phyloP scores from a whole-genome alignment of 2,797 vertebrate species.

The Arrhamphus sclerolepis region DNA sequence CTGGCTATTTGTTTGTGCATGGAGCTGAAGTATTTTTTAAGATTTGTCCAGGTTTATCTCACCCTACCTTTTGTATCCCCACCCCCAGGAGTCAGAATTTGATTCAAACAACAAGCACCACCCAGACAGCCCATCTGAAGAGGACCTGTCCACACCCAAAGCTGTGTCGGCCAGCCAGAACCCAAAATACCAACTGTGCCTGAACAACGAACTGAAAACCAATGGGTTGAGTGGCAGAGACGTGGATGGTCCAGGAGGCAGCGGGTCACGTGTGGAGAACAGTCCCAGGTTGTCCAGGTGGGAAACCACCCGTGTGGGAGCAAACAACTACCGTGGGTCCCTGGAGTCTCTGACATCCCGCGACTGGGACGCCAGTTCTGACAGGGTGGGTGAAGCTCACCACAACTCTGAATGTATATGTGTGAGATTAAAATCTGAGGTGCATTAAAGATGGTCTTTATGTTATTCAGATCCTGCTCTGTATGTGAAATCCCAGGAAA shows the following conservation, averaged over 20 bases:
- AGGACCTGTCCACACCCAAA: conserved; percentile 50
- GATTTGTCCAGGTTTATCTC: too few species aligned
- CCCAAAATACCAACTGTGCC: conserved; percentile 75
- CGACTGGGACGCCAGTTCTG: conserved; percentile 73
- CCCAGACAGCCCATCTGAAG: conserved; percentile 64
- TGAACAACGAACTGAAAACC: conserved; percentile 62
- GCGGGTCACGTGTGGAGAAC: conserved; percentile 52
- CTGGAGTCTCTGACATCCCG: conserved; percentile 74
- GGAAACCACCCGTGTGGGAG: conserved; percentile 59
- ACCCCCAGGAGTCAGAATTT: conserved; percentile 68
- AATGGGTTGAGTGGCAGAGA: conserved; percentile 67
- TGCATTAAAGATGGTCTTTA: conserved; percentile 6
- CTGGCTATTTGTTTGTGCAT: too few species aligned
- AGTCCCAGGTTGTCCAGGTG: conserved; percentile 54
- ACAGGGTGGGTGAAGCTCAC: conserved; percentile 58
- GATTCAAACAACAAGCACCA: conserved; percentile 68
- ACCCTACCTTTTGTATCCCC: background rate
- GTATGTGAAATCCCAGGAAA: background rate
- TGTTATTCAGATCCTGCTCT: conserved; percentile 10
- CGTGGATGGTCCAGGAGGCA: conserved; percentile 45
- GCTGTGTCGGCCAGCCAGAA: conserved; percentile 21
- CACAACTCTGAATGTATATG: background rate
- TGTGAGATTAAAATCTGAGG: background rate
- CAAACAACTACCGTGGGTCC: conserved; percentile 67
- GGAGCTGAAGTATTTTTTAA: too few species aligned